Evolutionary conservation across 2,113 vertebrate genomes (phyloP).

Genomic region (Pluvialis apricaria): DNA sequence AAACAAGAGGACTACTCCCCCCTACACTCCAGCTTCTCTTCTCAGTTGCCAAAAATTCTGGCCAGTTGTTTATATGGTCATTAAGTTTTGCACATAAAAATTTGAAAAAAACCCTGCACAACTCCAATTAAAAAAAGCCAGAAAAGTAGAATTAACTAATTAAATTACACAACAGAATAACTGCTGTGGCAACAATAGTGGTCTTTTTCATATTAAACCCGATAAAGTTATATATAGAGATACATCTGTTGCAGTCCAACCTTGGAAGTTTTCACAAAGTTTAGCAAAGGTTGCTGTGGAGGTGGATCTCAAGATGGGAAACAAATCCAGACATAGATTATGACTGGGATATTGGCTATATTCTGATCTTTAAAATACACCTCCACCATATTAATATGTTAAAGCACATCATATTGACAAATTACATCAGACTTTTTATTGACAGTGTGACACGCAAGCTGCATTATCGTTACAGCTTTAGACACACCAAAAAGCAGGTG

Average conservation of each 20-base stretch:
- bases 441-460: fast-evolving
- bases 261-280: neutral
- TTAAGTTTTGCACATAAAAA: neutral
- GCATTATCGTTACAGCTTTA: fast-evolving
- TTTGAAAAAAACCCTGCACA: fast-evolving
- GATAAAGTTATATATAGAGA: neutral
- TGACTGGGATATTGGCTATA: neutral
- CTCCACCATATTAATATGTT: fast-evolving
- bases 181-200: neutral
- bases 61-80: neutral
- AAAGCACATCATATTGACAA: fast-evolving
- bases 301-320: neutral
- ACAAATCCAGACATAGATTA: fast-evolving
- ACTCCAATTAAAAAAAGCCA: neutral
- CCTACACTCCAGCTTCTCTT: neutral
- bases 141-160: neutral
- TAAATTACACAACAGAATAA: neutral
- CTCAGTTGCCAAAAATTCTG: neutral
- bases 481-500: neutral
- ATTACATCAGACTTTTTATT: neutral
- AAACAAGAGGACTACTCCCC: neutral
- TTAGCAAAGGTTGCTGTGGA: neutral
- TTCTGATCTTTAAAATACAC: neutral
- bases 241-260: neutral
- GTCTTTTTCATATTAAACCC: neutral